phyloP scores from a whole-genome alignment of 1,140 invertebrate species.

The Condylostylus longicornis region DNA sequence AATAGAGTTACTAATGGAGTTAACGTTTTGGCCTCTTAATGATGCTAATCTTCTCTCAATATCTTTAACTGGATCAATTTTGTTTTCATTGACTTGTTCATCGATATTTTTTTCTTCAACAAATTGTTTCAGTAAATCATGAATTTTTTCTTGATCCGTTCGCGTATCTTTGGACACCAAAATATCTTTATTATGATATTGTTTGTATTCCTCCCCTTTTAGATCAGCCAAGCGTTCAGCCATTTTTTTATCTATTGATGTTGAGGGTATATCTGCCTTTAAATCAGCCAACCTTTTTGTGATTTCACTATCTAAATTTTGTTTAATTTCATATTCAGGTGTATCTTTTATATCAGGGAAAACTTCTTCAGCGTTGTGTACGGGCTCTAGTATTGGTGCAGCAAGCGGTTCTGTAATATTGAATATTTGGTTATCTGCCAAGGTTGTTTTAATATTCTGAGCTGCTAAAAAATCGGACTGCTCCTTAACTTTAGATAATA shows the following conservation, averaged over 20 bases:
- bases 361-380: not conserved
- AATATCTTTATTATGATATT: conserved; percentile 24
- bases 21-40: conserved; percentile 25
- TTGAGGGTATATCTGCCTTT: conserved; percentile 28
- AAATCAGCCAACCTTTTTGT: conserved; percentile 43
- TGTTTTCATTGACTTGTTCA: conserved; percentile 27
- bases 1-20: conserved; percentile 2
- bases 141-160: conserved; percentile 44
- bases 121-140: conserved; percentile 44
- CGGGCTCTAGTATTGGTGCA: conserved; percentile 16
- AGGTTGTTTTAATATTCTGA: too few relatives aligned
- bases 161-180: conserved; percentile 31
- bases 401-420: conserved; percentile 22
- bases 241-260: conserved; percentile 34
- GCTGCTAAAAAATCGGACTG: too few relatives aligned
- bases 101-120: conserved; percentile 40
- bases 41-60: conserved; percentile 34
- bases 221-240: conserved; percentile 38
- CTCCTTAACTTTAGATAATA: conserved; percentile 18
- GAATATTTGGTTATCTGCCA: conserved; percentile 21
- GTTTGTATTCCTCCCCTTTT: conserved; percentile 34
- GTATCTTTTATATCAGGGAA: not conserved
- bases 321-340: conserved; percentile 14
- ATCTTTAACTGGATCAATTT: conserved; percentile 35
- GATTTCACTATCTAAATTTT: conserved; percentile 33